These are phyloP conservation scores for Lordiphosa collinella DNA, from an alignment of 1,140 invertebrate species.

Conservation along the genomic window DNA sequence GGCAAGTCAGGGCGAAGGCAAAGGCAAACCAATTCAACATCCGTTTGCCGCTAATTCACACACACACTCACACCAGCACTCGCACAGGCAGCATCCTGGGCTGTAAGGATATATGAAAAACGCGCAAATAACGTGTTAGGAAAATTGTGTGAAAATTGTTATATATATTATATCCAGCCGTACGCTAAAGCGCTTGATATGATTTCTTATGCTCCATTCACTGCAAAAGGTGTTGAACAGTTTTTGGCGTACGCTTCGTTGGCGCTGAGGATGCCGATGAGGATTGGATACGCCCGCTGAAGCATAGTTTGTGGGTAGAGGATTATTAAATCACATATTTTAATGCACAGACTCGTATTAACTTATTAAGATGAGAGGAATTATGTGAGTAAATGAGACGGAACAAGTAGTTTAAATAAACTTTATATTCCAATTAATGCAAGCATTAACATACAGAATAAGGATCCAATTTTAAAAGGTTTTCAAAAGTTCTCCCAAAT, in stretches of 20 bases:
- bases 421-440: too few species aligned
- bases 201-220: conserved; percentile 75
- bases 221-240: conserved; percentile 62
- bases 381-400: too few species aligned
- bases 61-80: conserved; percentile 34
- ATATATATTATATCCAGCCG: conserved; percentile 78
- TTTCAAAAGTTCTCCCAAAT: too few species aligned
- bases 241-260: conserved; percentile 8
- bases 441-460: too few species aligned
- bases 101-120: conserved; percentile 69
- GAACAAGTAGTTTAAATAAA: too few species aligned
- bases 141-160: conserved; percentile 77
- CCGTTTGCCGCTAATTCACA: conserved; percentile 76
- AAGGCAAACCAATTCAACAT: conserved; percentile 77
- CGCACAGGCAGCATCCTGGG: conserved; percentile 12
- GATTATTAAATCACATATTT: too few species aligned
- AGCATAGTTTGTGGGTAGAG: too few species aligned
- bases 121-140: conserved; percentile 75
- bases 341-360: too few species aligned
- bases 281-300: neutral
- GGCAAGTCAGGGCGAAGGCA: conserved; percentile 51
- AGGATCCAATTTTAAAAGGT: too few species aligned
- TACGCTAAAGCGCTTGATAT: conserved; percentile 59
- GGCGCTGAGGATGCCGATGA: neutral
- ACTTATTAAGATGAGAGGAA: too few species aligned